Conservation (phyloP, 2,888 invertebrate species). For the Pseudanteris insignis region DNA sequence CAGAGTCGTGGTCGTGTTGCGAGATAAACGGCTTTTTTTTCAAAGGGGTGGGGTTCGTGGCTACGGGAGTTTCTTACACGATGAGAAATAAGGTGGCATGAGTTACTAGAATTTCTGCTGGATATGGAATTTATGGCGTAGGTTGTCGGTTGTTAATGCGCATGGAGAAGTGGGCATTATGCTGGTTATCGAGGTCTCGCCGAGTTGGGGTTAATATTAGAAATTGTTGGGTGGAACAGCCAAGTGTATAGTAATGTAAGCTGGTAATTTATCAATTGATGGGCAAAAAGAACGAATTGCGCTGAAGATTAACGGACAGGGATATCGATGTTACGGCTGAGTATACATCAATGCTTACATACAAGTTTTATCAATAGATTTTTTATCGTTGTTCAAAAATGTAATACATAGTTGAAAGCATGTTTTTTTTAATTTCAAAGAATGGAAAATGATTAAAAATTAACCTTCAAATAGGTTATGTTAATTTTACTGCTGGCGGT, state of each 20-base stretch:
- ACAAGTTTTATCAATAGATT: too few species aligned
- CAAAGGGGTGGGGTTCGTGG: conserved; percentile 27
- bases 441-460: not conserved
- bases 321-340: conserved; percentile 5
- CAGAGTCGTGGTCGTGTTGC: conserved; percentile 30
- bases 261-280: conserved; percentile 30
- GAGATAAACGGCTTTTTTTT: conserved; percentile 33
- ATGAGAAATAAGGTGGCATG: conserved; percentile 25
- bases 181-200: conserved; percentile 23
- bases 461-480: not conserved
- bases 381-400: too few species aligned
- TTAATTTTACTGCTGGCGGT: too few species aligned
- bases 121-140: conserved; percentile 28
- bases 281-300: conserved; percentile 2
- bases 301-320: conserved; percentile 16
- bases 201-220: conserved; percentile 22
- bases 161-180: conserved; percentile 24
- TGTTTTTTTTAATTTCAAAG: not conserved
- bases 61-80: conserved; percentile 21
- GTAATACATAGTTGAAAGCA: not conserved
- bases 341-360: not conserved
- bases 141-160: conserved; percentile 27
- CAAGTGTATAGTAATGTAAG: conserved; percentile 22
- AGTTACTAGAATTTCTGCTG: conserved; percentile 32
- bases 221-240: conserved; percentile 19